Base-by-base conservation (phyloP, 2,888 invertebrate genomes). In the Metalampra italica region DNA sequence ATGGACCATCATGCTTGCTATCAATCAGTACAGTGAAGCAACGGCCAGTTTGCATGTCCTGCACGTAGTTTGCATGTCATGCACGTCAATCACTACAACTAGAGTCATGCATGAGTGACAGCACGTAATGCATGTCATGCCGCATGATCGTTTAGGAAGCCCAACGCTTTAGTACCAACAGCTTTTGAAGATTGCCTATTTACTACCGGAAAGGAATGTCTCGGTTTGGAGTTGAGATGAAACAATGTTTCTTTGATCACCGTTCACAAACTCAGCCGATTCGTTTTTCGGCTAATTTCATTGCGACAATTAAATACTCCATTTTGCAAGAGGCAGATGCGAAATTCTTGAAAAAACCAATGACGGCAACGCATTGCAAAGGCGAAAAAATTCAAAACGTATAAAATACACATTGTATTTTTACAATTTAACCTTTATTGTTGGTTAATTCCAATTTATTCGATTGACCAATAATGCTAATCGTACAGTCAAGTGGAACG, bases 371-470 rank as follows among this genome's bases (percentile, higher is more conserved):
- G 53, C 9, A 15, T 39, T 14, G 39, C 13, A 55, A 53, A 12
- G 12, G 47, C 43, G 45, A 47, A 53, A 53, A 54, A 55, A 53
- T 38, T 43, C 37, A 39, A 44, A 55, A 50, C 50, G 54, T 56
- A 57, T 51, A 46, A 64, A 66, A 63, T 63, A 55, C 53, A 62
- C 63, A 65, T 59, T 65, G 64, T 56, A 62, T 65, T 68, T 67
- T 70, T 64, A 71, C 59, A 65, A 64, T 71, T 73, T 70, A 71
- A 73, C 71, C 68, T 73, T 76, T 72, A 59, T 54, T 37, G 55
- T 50, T 45, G 46, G 43, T 54, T 50, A 46, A 53, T 53, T 45
- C 43, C 14, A 51, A 52, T 55, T 55, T 52, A 52, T 47, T 45
- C 51, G 39, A 43, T 55, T 48, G 43, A 38, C 29, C 34, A 43